Base-by-base conservation (phyloP, 2,113 vertebrate genomes). In the Tragelaphus imberbis region DNA sequence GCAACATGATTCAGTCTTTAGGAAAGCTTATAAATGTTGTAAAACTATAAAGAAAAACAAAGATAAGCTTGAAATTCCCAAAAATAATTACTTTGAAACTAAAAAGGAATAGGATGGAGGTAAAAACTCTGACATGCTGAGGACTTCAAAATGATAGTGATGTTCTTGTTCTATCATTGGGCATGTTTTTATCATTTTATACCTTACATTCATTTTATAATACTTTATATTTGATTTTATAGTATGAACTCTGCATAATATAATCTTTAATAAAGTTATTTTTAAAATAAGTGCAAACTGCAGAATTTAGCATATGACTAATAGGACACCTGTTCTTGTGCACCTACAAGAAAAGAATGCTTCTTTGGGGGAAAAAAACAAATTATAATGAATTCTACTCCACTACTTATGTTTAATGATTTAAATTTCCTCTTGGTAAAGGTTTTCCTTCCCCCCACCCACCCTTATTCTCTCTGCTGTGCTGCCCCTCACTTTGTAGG, bases 401-500 rank as follows among this genome's bases (percentile, higher is more conserved):
- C 2, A 5, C 79, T 10, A 7, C 40, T 81, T 63, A 28, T 13
- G 53, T 85, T 63, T 58, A 5, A 4, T 2, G 33, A 77, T 71
- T 71, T 86, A 86, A 94, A 91, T 56, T 91, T 81, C 30, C 47
- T 47, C 81, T 8, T 33, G 27, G 71, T 93, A 51, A 97, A 95
- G 3, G 17, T 71, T 79, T 85, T 90, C 80, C 19, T 33, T 3
- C 61, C 1, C 61, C 9, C 14, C 12, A 44, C 27, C 2, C 2
- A 3, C 19, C 12, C 30, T 9, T 36, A 1, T 55, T 80, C 84
- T 91, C 90, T 97, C 59, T 96, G 3, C 82, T 97, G 93, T 61
- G 23, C 87, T 84, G 33, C 17, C 68, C 55, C 25, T 59, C 65
- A 5, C 33, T 33, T 9, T 97, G 4, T 98, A 99, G 99, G 99